phyloP scores from a whole-genome alignment of 2,797 vertebrate genomes.

The Pseudochirops cupreus region DNA sequence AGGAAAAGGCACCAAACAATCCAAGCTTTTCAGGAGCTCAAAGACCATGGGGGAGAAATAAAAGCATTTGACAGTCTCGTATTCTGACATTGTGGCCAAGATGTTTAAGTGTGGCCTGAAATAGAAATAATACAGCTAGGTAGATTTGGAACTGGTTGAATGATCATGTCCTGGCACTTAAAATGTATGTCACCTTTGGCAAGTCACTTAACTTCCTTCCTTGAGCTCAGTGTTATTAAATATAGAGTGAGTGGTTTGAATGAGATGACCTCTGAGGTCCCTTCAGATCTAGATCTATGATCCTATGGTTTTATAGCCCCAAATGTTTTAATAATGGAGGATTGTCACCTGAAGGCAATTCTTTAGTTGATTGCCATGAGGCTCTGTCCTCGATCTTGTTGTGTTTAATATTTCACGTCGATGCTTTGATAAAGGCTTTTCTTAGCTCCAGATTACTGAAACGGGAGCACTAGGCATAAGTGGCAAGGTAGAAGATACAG shows the following conservation, averaged over 20 bases:
- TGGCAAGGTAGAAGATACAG: background rate
- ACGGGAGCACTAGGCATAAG: background rate
- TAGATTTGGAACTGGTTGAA: background rate
- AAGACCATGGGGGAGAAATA: background rate
- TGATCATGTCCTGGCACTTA: background rate
- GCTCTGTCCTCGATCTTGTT: background rate
- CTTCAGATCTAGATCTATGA: background rate
- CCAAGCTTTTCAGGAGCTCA: background rate
- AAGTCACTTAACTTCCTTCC: background rate
- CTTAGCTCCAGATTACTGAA: background rate
- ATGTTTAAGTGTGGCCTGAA: background rate
- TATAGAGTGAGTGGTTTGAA: background rate
- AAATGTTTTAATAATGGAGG: background rate
- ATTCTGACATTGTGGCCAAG: background rate
- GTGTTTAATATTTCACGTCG: background rate
- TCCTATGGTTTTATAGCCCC: background rate
- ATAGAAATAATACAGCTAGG: background rate
- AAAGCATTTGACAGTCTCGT: background rate
- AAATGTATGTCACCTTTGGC: background rate
- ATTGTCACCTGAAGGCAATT: background rate
- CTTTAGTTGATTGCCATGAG: background rate
- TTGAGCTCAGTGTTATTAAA: background rate
- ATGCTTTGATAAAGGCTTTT: background rate
- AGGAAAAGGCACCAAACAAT: background rate
- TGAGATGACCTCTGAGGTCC: background rate